Base-by-base conservation (phyloP, 1,140 invertebrate genomes). In the Bombus vancouverensis region DNA sequence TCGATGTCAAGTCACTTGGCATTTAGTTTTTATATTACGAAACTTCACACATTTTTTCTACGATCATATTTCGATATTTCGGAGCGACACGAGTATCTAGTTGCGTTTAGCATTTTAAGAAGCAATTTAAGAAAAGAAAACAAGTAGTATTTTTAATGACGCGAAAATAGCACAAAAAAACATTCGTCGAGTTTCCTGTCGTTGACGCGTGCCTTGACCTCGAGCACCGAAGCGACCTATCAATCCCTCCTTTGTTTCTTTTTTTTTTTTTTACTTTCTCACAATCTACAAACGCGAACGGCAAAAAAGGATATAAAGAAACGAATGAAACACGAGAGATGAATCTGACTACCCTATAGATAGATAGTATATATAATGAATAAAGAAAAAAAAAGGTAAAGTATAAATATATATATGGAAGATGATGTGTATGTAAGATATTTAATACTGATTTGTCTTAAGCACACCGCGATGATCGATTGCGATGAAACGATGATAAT, bases 381-480 rank as follows among this genome's bases (percentile, higher is more conserved):
- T 92, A 91, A 92, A 85, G 80, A 91, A 90, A 81, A 87, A 78
- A 78, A 88, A 93, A 87, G 88, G 80, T 89, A 92, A 92, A 92
- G 44, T 92, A 94, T 93, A 92, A 87, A 92, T 92, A 91, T 90
- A 92, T 89, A 91, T 80, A 91, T 44, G 68, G 47, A 79, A 92
- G 89, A 93, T 85, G 90, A 92, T 94, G 92, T 94, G 93, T 94
- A 93, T 94, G 93, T 94, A 94, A 94, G 91, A 94, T 93, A 94
- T 93, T 93, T 93, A 94, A 93, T 94, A 94, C 91, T 87, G 91
- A 93, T 84, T 92, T 92, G 91, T 91, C 87, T 92, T 93, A 92
- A 91, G 89, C 89, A 92, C 85, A 92, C 90, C 88, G 92, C 92
- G 88, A 90, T 86, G 87, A 91, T 91, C 87, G 85, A 88, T 86